These are phyloP conservation scores for Alouatta palliata DNA, from an alignment of 2,113 vertebrate species.

Conservation along the genomic window DNA sequence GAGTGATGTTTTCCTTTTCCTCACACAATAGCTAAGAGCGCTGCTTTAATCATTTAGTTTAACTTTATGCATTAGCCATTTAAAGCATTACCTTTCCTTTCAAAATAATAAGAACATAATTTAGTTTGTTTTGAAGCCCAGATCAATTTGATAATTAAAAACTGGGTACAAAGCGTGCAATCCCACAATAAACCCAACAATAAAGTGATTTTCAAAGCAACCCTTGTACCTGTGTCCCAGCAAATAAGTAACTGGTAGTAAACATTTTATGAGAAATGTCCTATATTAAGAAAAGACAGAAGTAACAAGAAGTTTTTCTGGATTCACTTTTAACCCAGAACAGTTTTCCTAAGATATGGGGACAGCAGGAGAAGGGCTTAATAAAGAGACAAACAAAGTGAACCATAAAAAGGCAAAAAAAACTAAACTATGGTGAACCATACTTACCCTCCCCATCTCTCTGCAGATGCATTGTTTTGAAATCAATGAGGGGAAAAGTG, in stretches of 20 bases:
- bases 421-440: conserved; percentile 86
- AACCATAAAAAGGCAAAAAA: conserved; percentile 84
- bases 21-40: conserved; percentile 27
- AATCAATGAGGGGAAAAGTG: conserved; percentile 98
- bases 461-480: conserved; percentile 99
- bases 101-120: conserved; percentile 36
- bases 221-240: conserved; percentile 88
- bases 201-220: conserved; percentile 80
- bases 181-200: conserved; percentile 81
- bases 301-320: conserved; percentile 55
- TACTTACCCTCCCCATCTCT: conserved; percentile 97
- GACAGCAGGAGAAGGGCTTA: conserved; percentile 88
- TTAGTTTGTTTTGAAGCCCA: conserved; percentile 57
- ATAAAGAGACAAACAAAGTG: conserved; percentile 82
- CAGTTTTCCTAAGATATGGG: conserved; percentile 77
- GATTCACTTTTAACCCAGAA: conserved; percentile 71
- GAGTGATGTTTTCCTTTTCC: conserved; percentile 19
- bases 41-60: conserved; percentile 41
- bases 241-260: conserved; percentile 51
- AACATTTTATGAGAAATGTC: conserved; percentile 65
- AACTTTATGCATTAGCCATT: conserved; percentile 37
- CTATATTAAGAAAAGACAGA: conserved; percentile 70
- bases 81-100: conserved; percentile 55
- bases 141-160: conserved; percentile 80
- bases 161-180: conserved; percentile 79